phyloP scores from a whole-genome alignment of 2,113 vertebrate genomes.

The Hoplias malabaricus region DNA sequence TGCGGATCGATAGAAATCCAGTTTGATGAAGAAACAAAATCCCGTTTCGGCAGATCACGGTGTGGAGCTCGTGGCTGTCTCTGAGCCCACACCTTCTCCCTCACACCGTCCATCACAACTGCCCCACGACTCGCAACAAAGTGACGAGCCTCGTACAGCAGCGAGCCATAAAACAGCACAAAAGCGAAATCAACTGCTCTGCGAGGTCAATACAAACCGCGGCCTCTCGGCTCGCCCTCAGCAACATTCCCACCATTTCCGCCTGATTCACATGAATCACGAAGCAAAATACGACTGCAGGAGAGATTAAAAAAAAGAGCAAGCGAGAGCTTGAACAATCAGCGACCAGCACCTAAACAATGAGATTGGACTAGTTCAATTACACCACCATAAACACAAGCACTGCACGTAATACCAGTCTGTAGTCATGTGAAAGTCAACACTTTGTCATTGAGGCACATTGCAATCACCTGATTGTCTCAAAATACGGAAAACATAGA shows the following conservation, averaged over 20 bases:
- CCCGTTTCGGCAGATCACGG: background rate
- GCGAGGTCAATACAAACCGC: conserved; percentile 84
- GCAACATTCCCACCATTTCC: conserved; percentile 93
- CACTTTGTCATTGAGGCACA: too few species aligned
- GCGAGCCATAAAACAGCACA: conserved; percentile 99
- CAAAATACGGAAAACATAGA: background rate
- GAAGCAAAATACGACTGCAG: background rate
- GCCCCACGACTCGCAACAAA: conserved; percentile 89
- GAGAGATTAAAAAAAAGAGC: background rate
- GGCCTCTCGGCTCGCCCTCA: conserved; percentile 78
- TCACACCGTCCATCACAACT: conserved; percentile 82
- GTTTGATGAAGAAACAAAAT: too few species aligned
- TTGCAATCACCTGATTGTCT: too few species aligned
- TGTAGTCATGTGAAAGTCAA: too few species aligned
- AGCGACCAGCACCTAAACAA: background rate
- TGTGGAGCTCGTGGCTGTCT: background rate
- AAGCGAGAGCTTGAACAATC: background rate
- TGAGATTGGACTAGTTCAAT: background rate
- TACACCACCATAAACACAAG: background rate
- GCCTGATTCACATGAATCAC: conserved; percentile 69
- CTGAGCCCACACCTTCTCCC: conserved; percentile 37
- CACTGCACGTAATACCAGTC: too few species aligned
- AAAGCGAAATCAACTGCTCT: conserved; percentile 92
- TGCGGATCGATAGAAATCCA: background rate
- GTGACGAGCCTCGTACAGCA: conserved; percentile 94